Percentiles rank a stretch among this genome's conserved stretches.
These are phyloP conservation scores for Tachyglossus aculeatus DNA, from an alignment of 2,797 vertebrate genomes.

Conservation along the genomic window DNA sequence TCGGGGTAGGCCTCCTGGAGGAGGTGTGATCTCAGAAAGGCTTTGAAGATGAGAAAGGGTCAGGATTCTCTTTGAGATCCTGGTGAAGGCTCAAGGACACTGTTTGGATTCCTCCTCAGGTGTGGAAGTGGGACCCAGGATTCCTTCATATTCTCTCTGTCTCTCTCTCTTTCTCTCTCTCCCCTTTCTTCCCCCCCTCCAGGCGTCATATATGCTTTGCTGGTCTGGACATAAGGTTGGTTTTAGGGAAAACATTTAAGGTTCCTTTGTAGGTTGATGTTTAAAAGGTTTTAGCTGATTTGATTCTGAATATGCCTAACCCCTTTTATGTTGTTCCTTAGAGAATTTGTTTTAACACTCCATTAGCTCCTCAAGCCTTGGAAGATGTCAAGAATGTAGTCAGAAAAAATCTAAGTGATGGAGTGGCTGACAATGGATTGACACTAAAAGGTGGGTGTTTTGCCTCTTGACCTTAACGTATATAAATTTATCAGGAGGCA, in stretches of 20 bases:
- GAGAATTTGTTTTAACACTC: constrained; percentile 95
- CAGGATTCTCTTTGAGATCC: too few relatives aligned
- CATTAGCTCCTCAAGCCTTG: constrained; percentile 89
- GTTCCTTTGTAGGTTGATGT: constrained; percentile 14
- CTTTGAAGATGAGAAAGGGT: too few relatives aligned
- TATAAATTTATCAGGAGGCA: neutral
- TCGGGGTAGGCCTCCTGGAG: too few relatives aligned
- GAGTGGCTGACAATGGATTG: constrained; percentile 88
- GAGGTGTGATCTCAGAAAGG: too few relatives aligned
- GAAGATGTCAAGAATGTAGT: constrained; percentile 98
- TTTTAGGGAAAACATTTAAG: too few relatives aligned
- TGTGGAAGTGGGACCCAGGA: neutral
- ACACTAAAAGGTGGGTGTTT: constrained; percentile 86
- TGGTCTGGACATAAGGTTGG: neutral
- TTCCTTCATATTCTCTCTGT: neutral
- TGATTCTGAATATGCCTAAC: constrained; percentile 33
- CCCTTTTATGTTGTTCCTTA: constrained; percentile 62
- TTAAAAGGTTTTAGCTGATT: constrained; percentile 21
- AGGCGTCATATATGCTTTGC: neutral
- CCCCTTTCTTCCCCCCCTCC: too few relatives aligned
- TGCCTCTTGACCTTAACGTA: neutral
- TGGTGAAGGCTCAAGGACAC: too few relatives aligned
- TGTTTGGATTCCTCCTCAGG: too few relatives aligned
- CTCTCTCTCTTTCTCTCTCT: too few relatives aligned
- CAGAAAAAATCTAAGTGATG: constrained; percentile 89